A percentile compares a stretch with the other conserved stretches of the same genome.
These are phyloP conservation scores for Drosophila tanythrix DNA, from an alignment of 2,888 invertebrate genomes.

Conservation along the genomic window DNA sequence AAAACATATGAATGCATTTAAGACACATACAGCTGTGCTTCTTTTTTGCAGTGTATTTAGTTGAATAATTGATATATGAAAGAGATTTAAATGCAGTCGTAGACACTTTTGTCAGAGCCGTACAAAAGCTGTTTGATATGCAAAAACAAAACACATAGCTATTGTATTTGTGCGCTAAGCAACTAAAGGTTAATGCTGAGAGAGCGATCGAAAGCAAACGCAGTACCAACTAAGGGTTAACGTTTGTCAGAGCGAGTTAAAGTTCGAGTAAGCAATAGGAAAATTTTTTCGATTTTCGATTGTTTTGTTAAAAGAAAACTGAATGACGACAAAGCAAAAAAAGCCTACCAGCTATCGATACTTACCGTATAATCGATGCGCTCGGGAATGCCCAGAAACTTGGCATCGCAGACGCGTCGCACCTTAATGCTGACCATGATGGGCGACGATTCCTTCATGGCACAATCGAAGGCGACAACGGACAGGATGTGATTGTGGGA, in stretches of 20 bases:
- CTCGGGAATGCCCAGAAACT: conserved; percentile 89
- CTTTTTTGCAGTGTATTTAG: neutral
- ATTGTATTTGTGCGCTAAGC: neutral
- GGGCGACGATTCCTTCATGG: conserved; percentile 96
- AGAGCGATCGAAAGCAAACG: neutral
- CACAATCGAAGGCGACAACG: conserved; percentile 98
- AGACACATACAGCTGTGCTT: neutral
- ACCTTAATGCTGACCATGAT: conserved; percentile 99
- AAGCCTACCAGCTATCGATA: conserved; percentile 4
- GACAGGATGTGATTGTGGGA: conserved; percentile 98
- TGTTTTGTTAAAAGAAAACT: neutral
- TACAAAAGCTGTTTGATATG: neutral
- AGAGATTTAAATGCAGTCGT: too few species aligned
- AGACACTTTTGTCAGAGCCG: neutral
- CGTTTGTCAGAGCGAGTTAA: neutral
- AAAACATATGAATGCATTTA: neutral
- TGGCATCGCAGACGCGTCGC: conserved; percentile 91
- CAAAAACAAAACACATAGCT: neutral
- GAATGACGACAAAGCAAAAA: neutral
- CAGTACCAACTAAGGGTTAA: neutral
- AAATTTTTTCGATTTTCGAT: neutral
- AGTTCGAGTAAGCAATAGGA: neutral
- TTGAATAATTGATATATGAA: too few species aligned
- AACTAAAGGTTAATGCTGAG: neutral
- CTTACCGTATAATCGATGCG: conserved; percentile 84